These are phyloP conservation scores for Capitella teleta DNA, from an alignment of 1,140 invertebrate genomes.

Conservation along the genomic window DNA sequence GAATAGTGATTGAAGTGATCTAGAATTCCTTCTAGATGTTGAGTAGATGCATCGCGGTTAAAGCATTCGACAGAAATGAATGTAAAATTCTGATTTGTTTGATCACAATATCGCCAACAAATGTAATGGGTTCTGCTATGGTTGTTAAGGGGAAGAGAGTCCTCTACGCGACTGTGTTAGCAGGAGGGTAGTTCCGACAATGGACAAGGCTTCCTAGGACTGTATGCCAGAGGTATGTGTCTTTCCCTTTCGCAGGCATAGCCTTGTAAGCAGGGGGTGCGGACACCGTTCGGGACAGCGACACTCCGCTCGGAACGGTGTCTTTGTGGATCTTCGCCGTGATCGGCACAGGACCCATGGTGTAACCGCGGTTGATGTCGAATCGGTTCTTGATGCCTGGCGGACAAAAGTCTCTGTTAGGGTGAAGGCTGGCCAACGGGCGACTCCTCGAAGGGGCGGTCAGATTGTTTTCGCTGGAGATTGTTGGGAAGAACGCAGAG, in stretches of 20 bases:
- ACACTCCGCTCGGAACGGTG: neutral
- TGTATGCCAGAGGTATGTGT: conserved; percentile 2
- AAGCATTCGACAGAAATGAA: too few species aligned
- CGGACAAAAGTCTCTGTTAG: neutral
- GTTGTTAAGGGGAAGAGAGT: too few species aligned
- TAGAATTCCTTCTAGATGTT: too few species aligned
- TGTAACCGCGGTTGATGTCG: conserved; percentile 6
- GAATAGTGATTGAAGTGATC: too few species aligned
- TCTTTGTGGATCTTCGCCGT: neutral
- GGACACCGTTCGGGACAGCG: neutral
- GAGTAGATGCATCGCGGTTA: too few species aligned
- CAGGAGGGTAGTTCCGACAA: neutral
- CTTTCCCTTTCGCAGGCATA: neutral
- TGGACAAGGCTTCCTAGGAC: conserved; percentile 1
- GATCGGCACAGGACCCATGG: neutral
- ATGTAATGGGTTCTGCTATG: too few species aligned
- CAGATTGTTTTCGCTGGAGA: neutral
- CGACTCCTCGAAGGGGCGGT: neutral
- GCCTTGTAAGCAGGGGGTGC: neutral
- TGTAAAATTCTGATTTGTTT: too few species aligned
- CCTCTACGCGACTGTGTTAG: too few species aligned
- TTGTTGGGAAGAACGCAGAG: conserved; percentile 2
- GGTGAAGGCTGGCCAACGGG: neutral
- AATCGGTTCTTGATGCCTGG: conserved; percentile 2
- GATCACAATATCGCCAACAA: too few species aligned